Conservation (phyloP, 2,113 vertebrate genomes). For the Lophura nycthemera region DNA sequence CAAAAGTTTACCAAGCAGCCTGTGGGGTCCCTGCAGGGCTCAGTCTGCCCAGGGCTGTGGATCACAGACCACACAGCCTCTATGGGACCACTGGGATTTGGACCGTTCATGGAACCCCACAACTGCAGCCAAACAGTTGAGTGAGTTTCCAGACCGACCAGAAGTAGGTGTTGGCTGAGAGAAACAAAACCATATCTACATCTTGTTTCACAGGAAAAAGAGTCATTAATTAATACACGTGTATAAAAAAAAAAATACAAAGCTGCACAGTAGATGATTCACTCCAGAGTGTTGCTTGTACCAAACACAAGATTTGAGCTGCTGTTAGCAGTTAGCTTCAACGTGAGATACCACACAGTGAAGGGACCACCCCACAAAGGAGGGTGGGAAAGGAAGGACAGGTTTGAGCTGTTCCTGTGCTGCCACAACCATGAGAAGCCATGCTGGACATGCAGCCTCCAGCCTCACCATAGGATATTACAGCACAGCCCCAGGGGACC, state of each 20-base stretch:
- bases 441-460: accelerated
- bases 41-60: neutral
- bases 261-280: neutral
- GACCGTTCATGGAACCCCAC: neutral
- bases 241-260: neutral
- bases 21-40: accelerated
- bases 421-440: accelerated
- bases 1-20: neutral
- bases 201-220: slow-evolving; percentile 34
- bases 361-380: accelerated
- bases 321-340: neutral
- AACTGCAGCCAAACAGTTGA: neutral
- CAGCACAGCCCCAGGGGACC: accelerated
- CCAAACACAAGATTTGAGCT: neutral
- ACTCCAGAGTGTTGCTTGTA: neutral
- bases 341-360: accelerated
- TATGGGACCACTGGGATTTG: neutral
- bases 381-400: accelerated
- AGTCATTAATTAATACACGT: neutral
- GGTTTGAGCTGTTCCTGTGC: accelerated
- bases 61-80: accelerated
- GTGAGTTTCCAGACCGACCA: neutral
- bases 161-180: slow-evolving; percentile 12
- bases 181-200: slow-evolving; percentile 21
- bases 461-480: neutral